phyloP scores from a whole-genome alignment of 2,888 invertebrate genomes.

The Spatulosminthurus flaviceps region DNA sequence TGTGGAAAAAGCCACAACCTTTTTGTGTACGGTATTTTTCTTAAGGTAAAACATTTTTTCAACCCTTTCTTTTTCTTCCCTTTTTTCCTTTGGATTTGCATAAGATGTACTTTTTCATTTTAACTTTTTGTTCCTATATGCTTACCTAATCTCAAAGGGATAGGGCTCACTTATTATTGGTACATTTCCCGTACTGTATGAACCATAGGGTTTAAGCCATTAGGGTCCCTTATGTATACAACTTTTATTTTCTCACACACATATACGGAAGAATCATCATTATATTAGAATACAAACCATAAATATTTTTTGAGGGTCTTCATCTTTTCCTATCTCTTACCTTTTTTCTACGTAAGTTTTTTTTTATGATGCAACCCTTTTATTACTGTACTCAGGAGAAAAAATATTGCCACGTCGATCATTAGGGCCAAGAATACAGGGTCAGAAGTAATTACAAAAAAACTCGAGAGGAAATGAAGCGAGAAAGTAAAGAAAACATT shows the following conservation, averaged over 20 bases:
- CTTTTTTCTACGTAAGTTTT: not conserved
- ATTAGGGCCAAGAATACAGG: not conserved
- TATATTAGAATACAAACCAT: not conserved
- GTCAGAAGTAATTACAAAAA: not conserved
- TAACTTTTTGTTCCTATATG: no score
- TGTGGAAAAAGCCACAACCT: not conserved
- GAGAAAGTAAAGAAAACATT: not conserved
- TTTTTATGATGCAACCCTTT: not conserved
- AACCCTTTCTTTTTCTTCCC: not conserved
- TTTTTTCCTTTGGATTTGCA: not conserved
- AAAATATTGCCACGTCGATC: not conserved
- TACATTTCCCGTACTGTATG: no score
- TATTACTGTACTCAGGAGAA: not conserved
- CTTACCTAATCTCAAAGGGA: no score
- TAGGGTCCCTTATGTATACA: no score
- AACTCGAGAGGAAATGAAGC: not conserved
- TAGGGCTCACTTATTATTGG: no score
- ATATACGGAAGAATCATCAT: no score
- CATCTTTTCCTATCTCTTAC: not conserved
- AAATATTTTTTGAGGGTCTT: not conserved
- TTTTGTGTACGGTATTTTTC: constrained; percentile 4
- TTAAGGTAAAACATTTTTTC: not conserved
- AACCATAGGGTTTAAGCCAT: no score
- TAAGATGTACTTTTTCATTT: not conserved
- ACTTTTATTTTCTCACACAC: no score